These are phyloP conservation scores for Eremobia ochroleuca DNA, from an alignment of 2,888 invertebrate genomes.

Conservation along the genomic window DNA sequence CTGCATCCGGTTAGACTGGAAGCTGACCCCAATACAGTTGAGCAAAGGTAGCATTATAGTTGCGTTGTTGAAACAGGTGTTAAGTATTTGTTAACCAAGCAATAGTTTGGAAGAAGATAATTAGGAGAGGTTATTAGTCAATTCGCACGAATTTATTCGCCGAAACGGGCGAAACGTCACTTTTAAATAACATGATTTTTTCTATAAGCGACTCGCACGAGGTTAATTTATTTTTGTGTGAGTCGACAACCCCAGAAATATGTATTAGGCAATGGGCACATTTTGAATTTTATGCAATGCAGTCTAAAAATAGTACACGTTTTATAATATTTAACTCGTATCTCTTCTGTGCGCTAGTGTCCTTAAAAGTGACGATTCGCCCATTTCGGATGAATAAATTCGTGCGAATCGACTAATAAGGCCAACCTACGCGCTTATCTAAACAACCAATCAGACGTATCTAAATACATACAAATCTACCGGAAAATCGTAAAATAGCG, in stretches of 20 bases:
- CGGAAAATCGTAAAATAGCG: neutral
- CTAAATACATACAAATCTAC: neutral
- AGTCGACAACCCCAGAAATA: no score
- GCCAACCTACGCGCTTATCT: neutral
- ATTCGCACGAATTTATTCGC: neutral
- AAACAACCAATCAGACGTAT: neutral
- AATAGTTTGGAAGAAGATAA: neutral
- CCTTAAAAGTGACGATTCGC: no score
- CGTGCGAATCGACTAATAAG: neutral
- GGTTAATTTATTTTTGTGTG: no score
- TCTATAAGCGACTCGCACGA: no score
- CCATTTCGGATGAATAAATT: neutral
- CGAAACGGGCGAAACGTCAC: neutral
- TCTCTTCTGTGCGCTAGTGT: no score
- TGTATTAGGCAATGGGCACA: no score
- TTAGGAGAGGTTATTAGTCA: neutral
- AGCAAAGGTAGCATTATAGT: no score
- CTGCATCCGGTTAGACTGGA: no score
- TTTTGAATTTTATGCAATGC: neutral
- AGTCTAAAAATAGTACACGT: neutral
- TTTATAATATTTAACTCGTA: neutral
- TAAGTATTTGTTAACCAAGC: conserved; percentile 23
- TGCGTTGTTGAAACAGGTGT: conserved; percentile 9
- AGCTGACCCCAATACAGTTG: no score
- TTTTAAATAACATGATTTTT: neutral